phyloP scores from a whole-genome alignment of 2,888 invertebrate species.

The Spicauda simplicius region DNA sequence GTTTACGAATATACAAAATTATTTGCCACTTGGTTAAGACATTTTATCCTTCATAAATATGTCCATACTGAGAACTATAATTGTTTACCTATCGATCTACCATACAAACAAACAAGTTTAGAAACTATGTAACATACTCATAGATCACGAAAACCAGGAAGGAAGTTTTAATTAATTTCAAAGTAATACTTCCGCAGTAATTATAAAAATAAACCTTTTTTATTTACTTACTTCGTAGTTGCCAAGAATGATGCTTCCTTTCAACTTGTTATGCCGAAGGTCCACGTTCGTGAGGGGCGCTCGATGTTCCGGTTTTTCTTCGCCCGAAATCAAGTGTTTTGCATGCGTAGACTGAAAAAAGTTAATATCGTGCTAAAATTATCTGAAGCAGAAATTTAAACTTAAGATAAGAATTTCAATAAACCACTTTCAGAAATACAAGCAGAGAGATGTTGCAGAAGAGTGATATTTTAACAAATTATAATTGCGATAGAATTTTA shows the following conservation, averaged over 20 bases:
- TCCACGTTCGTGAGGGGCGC: conserved; percentile 89
- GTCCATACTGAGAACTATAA: no score
- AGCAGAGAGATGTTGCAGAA: no score
- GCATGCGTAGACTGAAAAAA: conserved; percentile 56
- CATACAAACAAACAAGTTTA: neutral
- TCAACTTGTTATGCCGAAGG: conserved; percentile 90
- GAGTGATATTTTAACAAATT: no score
- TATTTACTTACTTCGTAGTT: conserved; percentile 90
- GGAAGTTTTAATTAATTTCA: conserved; percentile 12
- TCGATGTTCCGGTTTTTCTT: conserved; percentile 69
- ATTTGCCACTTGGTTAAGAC: no score
- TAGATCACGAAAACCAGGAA: neutral
- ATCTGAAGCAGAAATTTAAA: no score
- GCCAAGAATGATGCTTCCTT: conserved; percentile 93
- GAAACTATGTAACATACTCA: neutral
- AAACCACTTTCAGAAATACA: no score
- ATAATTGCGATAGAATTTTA: no score
- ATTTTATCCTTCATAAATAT: no score
- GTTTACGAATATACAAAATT: no score
- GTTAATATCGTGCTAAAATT: neutral
- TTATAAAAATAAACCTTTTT: conserved; percentile 6
- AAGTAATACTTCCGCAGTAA: conserved; percentile 5
- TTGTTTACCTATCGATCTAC: no score
- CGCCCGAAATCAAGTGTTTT: conserved; percentile 67
- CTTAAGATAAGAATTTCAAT: no score